Base-by-base conservation (phyloP, 2,888 invertebrate species). In the Drosophila ustulata region DNA sequence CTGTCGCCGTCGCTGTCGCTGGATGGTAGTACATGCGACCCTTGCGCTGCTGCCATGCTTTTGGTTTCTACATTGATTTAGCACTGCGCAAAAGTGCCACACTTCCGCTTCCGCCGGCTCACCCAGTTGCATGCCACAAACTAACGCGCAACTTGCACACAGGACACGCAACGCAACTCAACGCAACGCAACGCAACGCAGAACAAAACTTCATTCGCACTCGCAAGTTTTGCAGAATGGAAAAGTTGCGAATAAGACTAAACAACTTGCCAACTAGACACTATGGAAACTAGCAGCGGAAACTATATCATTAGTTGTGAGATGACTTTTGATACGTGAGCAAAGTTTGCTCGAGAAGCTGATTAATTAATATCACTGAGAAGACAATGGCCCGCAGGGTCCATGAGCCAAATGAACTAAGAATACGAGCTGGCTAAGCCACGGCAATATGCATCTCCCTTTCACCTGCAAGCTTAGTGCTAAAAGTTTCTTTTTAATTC, bases 41-140 rank as follows among this genome's bases (percentile, higher is more conserved):
- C 71, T 43, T 66, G 46, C 34, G 34, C 41, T 11, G 7, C 28
- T 46, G 34, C 45, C 45, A 30, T 43, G n/a, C 7, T 13, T 58
- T 26, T 37, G 45, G 58, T 59, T 26, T 8, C 34, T 39, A 64
- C 67, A 68, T 77, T 75, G 78, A 75, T 75, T 75, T 64, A 56
- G 68, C 59, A 46, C 68, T 46, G 67, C 57, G 62, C 58, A 66
- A 66, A 72, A 72, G 45, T 43, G 49, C 37, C 61, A 55, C 59
- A 55, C 72, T 71, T 71, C 73, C 47, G 66, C 11, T 57, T 57
- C 52, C 49, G 25, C 47, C 58, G 45, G 18, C 32, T 18, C 39
- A 13, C 39, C 43, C 43, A 64, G 39, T 50, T 51, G 53, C 53
- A 50, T 57, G 49, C 41, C 57, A 47, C 52, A 70, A 70, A 72